Base-by-base conservation (phyloP, 2,888 invertebrate species). In the Mylabris sibirica region DNA sequence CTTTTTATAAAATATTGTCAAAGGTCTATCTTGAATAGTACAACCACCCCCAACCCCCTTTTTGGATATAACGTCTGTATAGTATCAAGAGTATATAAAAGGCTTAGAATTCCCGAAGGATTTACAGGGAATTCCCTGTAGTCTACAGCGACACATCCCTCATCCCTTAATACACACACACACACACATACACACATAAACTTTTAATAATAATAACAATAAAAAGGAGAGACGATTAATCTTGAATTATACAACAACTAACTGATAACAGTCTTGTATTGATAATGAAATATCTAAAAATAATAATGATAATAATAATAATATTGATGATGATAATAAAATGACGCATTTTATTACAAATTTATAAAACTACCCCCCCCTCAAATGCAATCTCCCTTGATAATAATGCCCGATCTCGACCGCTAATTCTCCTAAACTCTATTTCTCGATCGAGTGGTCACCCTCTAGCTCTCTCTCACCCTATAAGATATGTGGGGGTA, bases 371-470 rank as follows among this genome's bases (percentile, higher is more conserved):
- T 30, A 4, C 30, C 5, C 30, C 35, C 35, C 35, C 35, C 35
- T 12, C 9, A 9, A 9, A 3, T 14, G 3, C 44, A 17, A 1
- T 2, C 5, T 49, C 20, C 20, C 49, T 49, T 5, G 17, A 49
- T 49, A 49, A 41, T 49, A 49, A 49, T 49, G 20, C 34, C 30
- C 14, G 59, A 59, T 49, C 49, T 49, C 68, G 68, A 69, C 69
- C 69, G 69, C 82, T 80, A 83, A 84, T 83, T 84, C 82, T 79
- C 81, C 83, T 80, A 81, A 83, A 83, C 82, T 82, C 82, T 79
- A 83, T 84, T 84, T 84, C 81, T 79, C 83, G 83, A 79, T 75
- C 81, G 81, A 81, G 71, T 81, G 80, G 78, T 77, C 82, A 83
- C 83, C 83, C 81, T 68, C 68, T 41, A n/a, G n/a, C 41, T 41